Evolutionary conservation across 1,140 invertebrate species (phyloP), one percentile per base, ranked within the genome.

Genomic region (Zophobas morio): DNA sequence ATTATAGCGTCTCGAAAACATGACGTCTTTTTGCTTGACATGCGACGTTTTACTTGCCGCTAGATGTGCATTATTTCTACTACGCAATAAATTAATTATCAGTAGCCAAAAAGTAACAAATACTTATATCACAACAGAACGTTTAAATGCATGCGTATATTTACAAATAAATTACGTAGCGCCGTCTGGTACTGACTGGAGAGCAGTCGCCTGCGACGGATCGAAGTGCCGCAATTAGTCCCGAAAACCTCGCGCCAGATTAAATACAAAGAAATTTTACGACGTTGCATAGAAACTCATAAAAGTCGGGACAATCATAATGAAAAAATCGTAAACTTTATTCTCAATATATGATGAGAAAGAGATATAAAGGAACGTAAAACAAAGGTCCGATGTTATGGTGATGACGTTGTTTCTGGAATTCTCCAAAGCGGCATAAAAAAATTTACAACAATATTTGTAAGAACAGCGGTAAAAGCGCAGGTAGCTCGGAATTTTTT

Each of bases 281-380:
- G 70, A 72, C 51, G 70, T 51, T 72, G 70, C 70, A 72, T 72
- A 53, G 46, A 8, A 53, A 54, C 70, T 39, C 75, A 76, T 76
- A 76, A 71, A 76, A 76, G 66, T 47, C 46, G 51, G 71, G 63
- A 76, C 75, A 76, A 76, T 76, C 75, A 76, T 76, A 76, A 76
- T 76, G 57, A 76, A 76, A 76, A 76, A 76, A 72, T 76, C 75
- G 66, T 76, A 76, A 76, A 76, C 60, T 66, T 63, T 76, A 76
- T 60, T 76, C 75, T 76, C 75, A 71, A 76, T 76, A 76, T 76
- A 76, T 76, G 75, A 76, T 53, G 75, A 76, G 70, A 71, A 71
- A 76, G 57, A 54, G 75, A 70, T 71, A 76, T 76, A 76, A 70
- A 53, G 53, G 63, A 76, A 70, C 75, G 63, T 76, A 76, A 76